phyloP scores from a whole-genome alignment of 2,113 vertebrate genomes.

The Spermophilus dauricus region DNA sequence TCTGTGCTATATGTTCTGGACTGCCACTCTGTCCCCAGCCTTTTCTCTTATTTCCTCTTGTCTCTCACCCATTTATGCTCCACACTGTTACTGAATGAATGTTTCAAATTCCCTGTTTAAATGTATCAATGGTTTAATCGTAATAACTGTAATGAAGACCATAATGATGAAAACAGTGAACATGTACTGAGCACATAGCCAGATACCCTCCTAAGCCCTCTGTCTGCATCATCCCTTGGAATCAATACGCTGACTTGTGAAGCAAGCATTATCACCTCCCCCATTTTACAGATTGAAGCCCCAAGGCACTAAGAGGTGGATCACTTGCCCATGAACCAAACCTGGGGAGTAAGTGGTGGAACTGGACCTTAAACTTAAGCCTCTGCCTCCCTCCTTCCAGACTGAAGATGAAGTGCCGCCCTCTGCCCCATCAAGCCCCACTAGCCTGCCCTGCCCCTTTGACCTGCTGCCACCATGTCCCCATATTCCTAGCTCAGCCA shows the following conservation, averaged over 20 bases:
- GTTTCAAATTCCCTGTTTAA: not conserved
- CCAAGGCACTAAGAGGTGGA: not conserved
- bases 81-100: not conserved
- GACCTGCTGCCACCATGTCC: not conserved
- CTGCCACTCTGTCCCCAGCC: not conserved
- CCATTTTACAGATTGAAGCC: not conserved
- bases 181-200: not conserved
- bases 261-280: not conserved
- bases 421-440: not conserved
- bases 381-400: not conserved
- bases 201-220: too few species aligned
- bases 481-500: not conserved
- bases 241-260: not conserved
- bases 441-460: not conserved
- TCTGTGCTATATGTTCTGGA: not conserved
- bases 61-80: not conserved
- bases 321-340: not conserved
- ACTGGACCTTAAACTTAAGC: not conserved
- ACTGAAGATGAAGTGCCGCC: rapidly evolving
- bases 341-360: not conserved
- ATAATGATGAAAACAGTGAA: not conserved
- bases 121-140: not conserved
- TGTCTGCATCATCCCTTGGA: not conserved
- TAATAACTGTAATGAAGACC: not conserved
- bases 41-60: not conserved